A percentile compares a stretch with the other conserved stretches of the same genome.
These are phyloP conservation scores for Atherinomorus stipes DNA, from an alignment of 2,113 vertebrate species.

Conservation along the genomic window DNA sequence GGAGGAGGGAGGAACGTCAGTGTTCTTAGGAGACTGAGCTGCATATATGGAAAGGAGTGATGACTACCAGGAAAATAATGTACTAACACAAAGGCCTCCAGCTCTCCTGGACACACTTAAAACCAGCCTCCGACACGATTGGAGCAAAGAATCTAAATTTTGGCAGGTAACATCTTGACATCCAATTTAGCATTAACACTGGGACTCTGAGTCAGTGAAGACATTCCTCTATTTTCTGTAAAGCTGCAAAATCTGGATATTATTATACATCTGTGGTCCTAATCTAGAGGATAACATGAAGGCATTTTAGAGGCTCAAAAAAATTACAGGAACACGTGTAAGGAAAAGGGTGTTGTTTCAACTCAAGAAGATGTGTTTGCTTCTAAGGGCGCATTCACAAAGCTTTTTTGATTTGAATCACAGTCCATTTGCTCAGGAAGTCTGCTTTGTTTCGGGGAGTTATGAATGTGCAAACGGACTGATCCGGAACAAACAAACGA, in stretches of 20 bases:
- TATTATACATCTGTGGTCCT: constrained; percentile 18
- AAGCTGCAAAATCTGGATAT: constrained; percentile 25
- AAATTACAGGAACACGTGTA: constrained; percentile 10
- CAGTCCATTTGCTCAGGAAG: no score
- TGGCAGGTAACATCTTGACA: constrained; percentile 21
- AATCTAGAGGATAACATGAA: constrained; percentile 39
- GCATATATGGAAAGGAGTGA: constrained; percentile 48
- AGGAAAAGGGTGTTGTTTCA: neutral
- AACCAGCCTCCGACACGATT: constrained; percentile 50
- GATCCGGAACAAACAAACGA: no score
- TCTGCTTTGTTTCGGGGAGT: no score
- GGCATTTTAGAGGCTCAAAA: constrained; percentile 23
- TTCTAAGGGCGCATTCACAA: no score
- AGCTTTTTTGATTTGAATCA: no score
- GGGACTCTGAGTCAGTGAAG: constrained; percentile 26
- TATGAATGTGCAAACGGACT: no score
- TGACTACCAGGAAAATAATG: constrained; percentile 57
- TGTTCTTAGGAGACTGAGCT: constrained; percentile 53
- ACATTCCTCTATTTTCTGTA: constrained; percentile 35
- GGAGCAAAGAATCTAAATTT: constrained; percentile 31
- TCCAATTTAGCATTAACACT: constrained; percentile 31
- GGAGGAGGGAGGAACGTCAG: constrained; percentile 48
- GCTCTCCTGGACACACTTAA: constrained; percentile 60
- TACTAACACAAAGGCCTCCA: constrained; percentile 51
- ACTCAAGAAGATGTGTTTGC: neutral